phyloP scores from a whole-genome alignment of 2,113 vertebrate genomes.

The Pedionomus torquatus region DNA sequence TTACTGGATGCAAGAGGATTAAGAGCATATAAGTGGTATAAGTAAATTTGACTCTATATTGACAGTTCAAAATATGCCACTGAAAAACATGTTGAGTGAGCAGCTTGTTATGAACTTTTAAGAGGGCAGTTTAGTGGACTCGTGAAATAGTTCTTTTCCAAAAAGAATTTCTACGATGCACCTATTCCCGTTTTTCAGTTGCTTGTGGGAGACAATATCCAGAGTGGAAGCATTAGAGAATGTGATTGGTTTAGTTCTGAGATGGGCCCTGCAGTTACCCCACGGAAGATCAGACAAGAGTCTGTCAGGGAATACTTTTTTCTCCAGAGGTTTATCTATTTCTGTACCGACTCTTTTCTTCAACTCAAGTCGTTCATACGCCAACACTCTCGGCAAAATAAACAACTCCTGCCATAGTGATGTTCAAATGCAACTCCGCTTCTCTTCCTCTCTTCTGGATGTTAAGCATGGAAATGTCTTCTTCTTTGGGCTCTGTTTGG shows the following conservation, averaged over 20 bases:
- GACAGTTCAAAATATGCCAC: not conserved
- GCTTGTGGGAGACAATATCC: not conserved
- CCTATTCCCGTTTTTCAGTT: not conserved
- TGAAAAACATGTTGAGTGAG: not conserved
- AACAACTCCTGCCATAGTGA: not conserved
- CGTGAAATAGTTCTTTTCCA: not conserved
- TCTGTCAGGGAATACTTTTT: not conserved
- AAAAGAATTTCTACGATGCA: not conserved
- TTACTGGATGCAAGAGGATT: not conserved
- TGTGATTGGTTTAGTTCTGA: not conserved
- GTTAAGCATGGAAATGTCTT: not conserved
- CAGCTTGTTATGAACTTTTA: not conserved
- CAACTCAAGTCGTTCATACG: accelerated
- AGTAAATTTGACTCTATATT: not conserved
- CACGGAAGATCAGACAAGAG: not conserved
- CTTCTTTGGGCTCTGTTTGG: not conserved
- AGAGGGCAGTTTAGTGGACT: not conserved
- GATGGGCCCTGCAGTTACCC: not conserved
- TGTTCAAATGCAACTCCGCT: not conserved
- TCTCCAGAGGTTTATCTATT: not conserved
- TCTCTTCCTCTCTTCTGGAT: not conserved
- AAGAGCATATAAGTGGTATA: not conserved
- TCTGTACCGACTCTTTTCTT: not conserved
- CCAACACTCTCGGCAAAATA: not conserved
- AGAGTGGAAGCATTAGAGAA: not conserved